Percentiles rank a stretch among this genome's conserved stretches.
Conservation (phyloP, 2,888 invertebrate species). For the Gymnocheta viridis region DNA sequence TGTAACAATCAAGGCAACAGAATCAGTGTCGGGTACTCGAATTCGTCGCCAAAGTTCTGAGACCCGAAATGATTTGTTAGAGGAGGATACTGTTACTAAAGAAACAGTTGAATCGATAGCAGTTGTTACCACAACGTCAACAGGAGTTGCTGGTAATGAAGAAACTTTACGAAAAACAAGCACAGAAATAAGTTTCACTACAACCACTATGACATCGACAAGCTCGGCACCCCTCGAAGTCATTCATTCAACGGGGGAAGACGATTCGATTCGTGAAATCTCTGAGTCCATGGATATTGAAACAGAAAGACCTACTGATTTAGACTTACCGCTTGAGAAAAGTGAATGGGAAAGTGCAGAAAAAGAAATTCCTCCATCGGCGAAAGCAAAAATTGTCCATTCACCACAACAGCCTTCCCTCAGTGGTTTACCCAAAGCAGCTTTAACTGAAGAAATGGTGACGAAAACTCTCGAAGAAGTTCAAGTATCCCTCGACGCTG, state of each 20-base stretch:
- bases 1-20: slow-evolving; percentile 76
- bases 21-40: slow-evolving; percentile 73
- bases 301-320: slow-evolving; percentile 70
- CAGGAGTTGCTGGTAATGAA: background rate
- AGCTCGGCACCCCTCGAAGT: slow-evolving; percentile 74
- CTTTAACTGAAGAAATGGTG: slow-evolving; percentile 83
- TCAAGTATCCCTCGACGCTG: slow-evolving; percentile 87
- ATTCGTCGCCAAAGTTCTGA: slow-evolving; percentile 80
- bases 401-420: slow-evolving; percentile 74
- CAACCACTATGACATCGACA: slow-evolving; percentile 72
- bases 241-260: slow-evolving; percentile 75
- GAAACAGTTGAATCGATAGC: slow-evolving; percentile 65
- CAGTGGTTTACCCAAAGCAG: slow-evolving; percentile 71
- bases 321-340: slow-evolving; percentile 78
- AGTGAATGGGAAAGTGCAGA: slow-evolving; percentile 81
- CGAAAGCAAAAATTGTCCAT: slow-evolving; percentile 76
- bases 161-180: slow-evolving; percentile 62
- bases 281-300: slow-evolving; percentile 72
- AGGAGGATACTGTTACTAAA: slow-evolving; percentile 60
- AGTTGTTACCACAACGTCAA: background rate
- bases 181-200: slow-evolving; percentile 70
- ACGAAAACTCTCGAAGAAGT: slow-evolving; percentile 87
- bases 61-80: slow-evolving; percentile 79
- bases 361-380: slow-evolving; percentile 76
- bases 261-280: slow-evolving; percentile 77